Base-by-base conservation (phyloP, 2,888 invertebrate genomes). In the Drosophila mercatorum region DNA sequence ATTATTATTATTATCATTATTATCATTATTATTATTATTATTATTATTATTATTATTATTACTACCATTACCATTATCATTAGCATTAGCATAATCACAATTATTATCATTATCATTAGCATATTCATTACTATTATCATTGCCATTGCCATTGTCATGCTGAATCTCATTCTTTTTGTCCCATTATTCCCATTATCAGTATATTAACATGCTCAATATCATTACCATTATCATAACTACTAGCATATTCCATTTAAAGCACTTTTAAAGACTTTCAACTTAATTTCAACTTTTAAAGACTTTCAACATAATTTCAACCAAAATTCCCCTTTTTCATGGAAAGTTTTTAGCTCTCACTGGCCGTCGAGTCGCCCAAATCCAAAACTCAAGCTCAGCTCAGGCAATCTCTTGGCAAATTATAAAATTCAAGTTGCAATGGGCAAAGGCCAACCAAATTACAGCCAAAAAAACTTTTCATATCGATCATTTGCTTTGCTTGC, bases 391-490 rank as follows among this genome's bases (percentile, higher is more conserved):
- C 41, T 34, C 14, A 41, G 47, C 41, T 34, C 64, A 22, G 28
- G 55, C 49, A 55, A 31, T 17, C 26, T n/a, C 17, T 7, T 5
- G 7, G n/a, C 31, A 64, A 66, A 56, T 56, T 64, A n/a, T n/a
- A 49, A 64, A 64, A 64, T 56, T n/a, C 43, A 66, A 67, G 34
- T 40, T 41, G 34, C 22, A 53, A 53, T n/a, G 36, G 36, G 14
- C 52, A 56, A 56, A 56, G 17, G 8, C 40, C 41, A 58, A 58
- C 43, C 46, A 41, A 67, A 53, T 67, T 36, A n/a, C 26, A 41
- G 53, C 11, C 60, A 22, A 49, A 67, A 67, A 67, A 68, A 51
- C 40, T 68, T 68, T 68, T 40, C 28, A 38, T 36, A 68, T 60
- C 68, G 68, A 51, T 55, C 17, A 44, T 47, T 10, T 28, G 36